Base-by-base conservation (phyloP, 2,797 vertebrate genomes). In the Lemur catta region DNA sequence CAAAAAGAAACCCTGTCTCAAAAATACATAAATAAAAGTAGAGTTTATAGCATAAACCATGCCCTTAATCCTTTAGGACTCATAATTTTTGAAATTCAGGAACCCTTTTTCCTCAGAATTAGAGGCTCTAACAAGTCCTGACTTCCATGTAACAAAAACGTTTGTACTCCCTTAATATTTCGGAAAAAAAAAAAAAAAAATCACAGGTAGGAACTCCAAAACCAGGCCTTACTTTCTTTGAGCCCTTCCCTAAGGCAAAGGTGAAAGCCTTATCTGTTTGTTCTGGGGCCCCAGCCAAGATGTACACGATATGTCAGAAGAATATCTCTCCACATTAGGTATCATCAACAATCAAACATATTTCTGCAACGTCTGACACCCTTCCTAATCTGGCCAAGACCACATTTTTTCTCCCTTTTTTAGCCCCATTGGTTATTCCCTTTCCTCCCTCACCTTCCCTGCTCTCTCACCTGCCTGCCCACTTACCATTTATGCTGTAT, bases 51-150 rank as follows among this genome's bases (percentile, higher is more conserved):
- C 26, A 46, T 17, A 87, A 35, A 22, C 38, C 35, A 24, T 2
- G 11, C 20, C 33, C 38, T 94, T 57, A 50, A 38, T 55, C 17
- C 55, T 35, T 67, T 6, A 90, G 52, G 6, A 22, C 28, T 52
- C 67, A 65, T 81, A 59, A 75, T 74, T 85, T 59, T 63, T 84
- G 71, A 85, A 93, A 92, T 46, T 55, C 71, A 93, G 38, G 76
- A 72, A 22, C 0, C 15, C 1, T 10, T 41, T 13, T 46, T 50
- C 8, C 75, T 74, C 33, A 91, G 72, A 67, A 41, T 65, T 74
- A 11, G 1, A 71, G 46, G 46, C 15, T 94, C 30, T 79, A 52
- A n/a, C 14, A 63, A 65, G 33, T 14, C 61, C 30, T 65, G 61
- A 65, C 30, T 65, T 65, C 33, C 15, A 65, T n/a, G 61, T n/a